Percentiles rank a stretch among this genome's conserved stretches.
phyloP scores from a whole-genome alignment of 2,113 vertebrate species.

The Choloepus hoffmanni region DNA sequence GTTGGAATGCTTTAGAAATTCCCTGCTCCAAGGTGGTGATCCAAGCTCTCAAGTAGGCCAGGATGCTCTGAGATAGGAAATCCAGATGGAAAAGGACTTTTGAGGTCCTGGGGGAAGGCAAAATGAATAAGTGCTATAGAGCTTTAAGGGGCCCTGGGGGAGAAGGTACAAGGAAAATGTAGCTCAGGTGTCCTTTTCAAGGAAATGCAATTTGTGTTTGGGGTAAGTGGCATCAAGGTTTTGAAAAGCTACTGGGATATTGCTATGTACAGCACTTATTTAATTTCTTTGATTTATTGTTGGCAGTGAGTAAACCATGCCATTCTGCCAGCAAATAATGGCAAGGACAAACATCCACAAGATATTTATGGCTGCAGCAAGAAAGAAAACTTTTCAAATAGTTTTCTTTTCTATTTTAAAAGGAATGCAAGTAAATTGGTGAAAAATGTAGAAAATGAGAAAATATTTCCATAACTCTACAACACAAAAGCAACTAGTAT shows the following conservation, averaged over 20 bases:
- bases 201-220: background rate
- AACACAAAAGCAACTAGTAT: conserved; percentile 11
- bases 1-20: background rate
- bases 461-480: conserved; percentile 33
- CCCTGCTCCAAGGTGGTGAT: background rate
- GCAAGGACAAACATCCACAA: conserved; percentile 20
- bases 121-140: background rate
- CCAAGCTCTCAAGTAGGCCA: background rate
- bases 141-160: background rate
- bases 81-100: background rate
- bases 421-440: conserved; percentile 25
- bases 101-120: background rate
- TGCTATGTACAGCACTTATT: conserved; percentile 16
- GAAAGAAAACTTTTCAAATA: conserved; percentile 27
- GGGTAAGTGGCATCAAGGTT: conserved; percentile 24
- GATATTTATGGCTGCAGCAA: background rate
- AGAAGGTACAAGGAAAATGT: background rate
- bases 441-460: conserved; percentile 58
- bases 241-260: background rate
- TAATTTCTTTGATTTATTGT: conserved; percentile 45
- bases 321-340: conserved; percentile 15
- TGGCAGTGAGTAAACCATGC: conserved; percentile 15
- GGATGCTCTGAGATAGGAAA: background rate
- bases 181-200: background rate
- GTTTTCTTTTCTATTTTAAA: conserved; percentile 59